phyloP scores from a whole-genome alignment of 2,797 vertebrate genomes.

The Balearica regulorum region DNA sequence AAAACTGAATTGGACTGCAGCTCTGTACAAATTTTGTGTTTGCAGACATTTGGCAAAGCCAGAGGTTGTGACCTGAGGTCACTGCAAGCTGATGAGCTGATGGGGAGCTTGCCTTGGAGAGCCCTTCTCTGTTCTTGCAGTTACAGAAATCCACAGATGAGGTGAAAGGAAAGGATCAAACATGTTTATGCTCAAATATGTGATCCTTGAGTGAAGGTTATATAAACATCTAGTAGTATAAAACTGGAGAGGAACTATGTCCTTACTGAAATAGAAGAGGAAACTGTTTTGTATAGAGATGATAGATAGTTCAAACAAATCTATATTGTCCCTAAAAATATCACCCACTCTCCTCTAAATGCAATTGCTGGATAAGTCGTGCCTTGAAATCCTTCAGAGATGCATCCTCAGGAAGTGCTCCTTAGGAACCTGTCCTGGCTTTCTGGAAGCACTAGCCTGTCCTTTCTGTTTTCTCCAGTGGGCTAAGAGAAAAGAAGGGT shows the following conservation, averaged over 20 bases:
- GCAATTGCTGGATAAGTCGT: background rate
- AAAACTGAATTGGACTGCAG: background rate
- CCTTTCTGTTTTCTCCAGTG: background rate
- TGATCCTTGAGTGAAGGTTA: background rate
- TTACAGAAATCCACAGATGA: background rate
- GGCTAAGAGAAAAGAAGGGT: background rate
- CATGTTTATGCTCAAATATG: constrained; percentile 3
- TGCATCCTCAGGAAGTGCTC: background rate
- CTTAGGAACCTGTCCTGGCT: background rate
- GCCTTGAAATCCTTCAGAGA: background rate
- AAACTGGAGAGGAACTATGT: background rate
- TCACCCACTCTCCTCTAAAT: background rate
- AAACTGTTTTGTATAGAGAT: background rate
- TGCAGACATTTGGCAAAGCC: background rate
- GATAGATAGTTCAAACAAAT: background rate
- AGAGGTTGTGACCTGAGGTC: constrained; percentile 4
- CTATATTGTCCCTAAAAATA: background rate
- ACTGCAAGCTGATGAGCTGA: background rate
- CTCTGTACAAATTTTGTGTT: background rate
- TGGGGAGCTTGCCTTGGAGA: background rate
- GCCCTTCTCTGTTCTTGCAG: background rate
- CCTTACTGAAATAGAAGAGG: background rate
- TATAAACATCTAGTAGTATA: background rate
- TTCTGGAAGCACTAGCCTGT: background rate
- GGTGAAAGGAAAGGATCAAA: constrained; percentile 3